Evolutionary conservation across 2,888 invertebrate genomes (phyloP).

Genomic region (Sarcophaga subvicina): DNA sequence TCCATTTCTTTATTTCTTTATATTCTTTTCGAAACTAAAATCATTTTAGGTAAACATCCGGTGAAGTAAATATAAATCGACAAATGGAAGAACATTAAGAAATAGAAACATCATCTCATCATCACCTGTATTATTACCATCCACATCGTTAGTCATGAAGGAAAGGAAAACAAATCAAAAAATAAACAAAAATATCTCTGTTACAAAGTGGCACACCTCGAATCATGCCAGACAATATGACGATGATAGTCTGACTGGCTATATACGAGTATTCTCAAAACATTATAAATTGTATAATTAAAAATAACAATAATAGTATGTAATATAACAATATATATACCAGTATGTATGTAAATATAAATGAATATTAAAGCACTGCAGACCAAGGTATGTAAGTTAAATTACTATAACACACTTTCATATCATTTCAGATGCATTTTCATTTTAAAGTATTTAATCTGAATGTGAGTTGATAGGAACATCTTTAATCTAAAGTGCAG

Average conservation of each 20-base stretch:
- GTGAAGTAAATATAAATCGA: conserved; percentile 58
- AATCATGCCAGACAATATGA: conserved; percentile 62
- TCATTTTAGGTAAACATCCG: conserved; percentile 64
- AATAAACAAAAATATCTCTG: conserved; percentile 13
- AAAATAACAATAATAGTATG: conserved; percentile 24
- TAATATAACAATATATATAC: conserved; percentile 9
- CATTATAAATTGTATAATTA: conserved; percentile 17
- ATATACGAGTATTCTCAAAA: conserved; percentile 15
- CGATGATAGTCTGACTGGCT: conserved; percentile 33
- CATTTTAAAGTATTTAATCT: no score
- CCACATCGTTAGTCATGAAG: conserved; percentile 4
- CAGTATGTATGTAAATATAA: conserved; percentile 5
- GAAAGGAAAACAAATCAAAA: conserved; percentile 2
- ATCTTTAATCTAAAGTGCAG: conserved; percentile 21
- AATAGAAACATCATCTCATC: conserved; percentile 46
- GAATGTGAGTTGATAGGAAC: not conserved
- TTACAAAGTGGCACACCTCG: conserved; percentile 41
- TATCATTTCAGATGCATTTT: no score
- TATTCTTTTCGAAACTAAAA: conserved; percentile 31
- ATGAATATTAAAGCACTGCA: not conserved
- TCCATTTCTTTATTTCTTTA: not conserved
- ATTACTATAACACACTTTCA: no score
- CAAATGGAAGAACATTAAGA: conserved; percentile 31
- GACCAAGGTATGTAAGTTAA: no score
- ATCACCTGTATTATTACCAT: conserved; percentile 51